Evolutionary conservation across 1,140 invertebrate genomes (phyloP).

Genomic region (Drosophila triauraria): DNA sequence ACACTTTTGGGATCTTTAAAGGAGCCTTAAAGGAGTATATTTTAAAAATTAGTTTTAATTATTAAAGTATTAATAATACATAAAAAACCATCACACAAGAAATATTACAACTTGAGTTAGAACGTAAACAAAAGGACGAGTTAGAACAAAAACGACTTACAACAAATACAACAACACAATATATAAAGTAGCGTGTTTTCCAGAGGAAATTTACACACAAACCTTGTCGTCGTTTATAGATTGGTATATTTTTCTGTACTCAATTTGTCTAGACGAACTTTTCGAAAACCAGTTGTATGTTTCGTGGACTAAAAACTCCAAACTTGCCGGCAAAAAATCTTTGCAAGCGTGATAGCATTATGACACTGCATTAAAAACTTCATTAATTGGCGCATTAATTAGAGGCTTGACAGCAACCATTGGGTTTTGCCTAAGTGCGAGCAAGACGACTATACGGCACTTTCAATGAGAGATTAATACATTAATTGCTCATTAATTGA

Average conservation of each 20-base stretch:
- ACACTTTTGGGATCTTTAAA: no score
- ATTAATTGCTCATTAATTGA: no score
- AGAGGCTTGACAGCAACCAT: no score
- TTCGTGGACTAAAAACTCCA: constrained; percentile 77
- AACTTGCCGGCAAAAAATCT: constrained; percentile 63
- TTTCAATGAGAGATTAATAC: no score
- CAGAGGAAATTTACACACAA: not conserved
- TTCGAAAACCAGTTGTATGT: not conserved
- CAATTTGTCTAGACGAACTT: not conserved
- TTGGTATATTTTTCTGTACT: constrained; percentile 15
- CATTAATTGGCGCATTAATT: no score
- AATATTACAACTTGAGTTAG: not conserved
- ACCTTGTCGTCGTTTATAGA: constrained; percentile 18
- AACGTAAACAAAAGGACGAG: not conserved
- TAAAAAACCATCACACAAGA: not conserved
- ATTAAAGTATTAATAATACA: constrained; percentile 8
- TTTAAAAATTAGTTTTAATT: constrained; percentile 1
- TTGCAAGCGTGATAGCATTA: constrained; percentile 42
- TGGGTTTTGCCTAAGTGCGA: no score
- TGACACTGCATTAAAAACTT: no score
- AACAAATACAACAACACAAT: no score
- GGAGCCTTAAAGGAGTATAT: not conserved
- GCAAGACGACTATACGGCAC: no score
- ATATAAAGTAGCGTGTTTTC: not conserved
- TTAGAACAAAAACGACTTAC: no score